A percentile compares a stretch with the other conserved stretches of the same genome.
Evolutionary conservation across 2,888 invertebrate genomes (phyloP).

Genomic region (Octodonta nipae): DNA sequence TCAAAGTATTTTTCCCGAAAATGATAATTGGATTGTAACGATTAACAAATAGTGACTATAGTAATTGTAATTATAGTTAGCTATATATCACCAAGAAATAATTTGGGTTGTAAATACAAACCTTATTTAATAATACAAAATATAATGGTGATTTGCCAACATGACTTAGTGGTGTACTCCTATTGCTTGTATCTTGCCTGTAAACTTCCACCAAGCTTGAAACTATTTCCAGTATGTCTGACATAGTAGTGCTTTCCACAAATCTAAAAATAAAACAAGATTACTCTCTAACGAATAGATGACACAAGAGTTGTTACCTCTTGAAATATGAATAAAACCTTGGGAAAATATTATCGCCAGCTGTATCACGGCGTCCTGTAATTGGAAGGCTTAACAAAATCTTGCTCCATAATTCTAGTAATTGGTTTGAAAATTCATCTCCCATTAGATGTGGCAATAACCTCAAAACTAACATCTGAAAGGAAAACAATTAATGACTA

Average conservation of each 20-base stretch:
- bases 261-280: constrained; percentile 22
- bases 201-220: constrained; percentile 28
- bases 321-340: constrained; percentile 46
- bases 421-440: constrained; percentile 36
- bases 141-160: constrained; percentile 31
- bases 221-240: constrained; percentile 29
- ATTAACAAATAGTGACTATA: too few species aligned
- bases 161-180: constrained; percentile 33
- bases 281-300: background rate
- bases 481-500: too few species aligned
- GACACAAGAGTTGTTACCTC: constrained; percentile 33
- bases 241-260: constrained; percentile 29
- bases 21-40: too few species aligned
- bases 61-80: too few species aligned
- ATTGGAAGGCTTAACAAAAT: constrained; percentile 45
- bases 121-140: constrained; percentile 41
- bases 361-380: constrained; percentile 45
- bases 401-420: constrained; percentile 47
- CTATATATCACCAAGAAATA: too few species aligned
- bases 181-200: constrained; percentile 25
- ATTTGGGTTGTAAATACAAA: too few species aligned
- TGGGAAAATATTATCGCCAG: constrained; percentile 38
- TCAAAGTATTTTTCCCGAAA: too few species aligned
- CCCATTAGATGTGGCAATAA: constrained; percentile 47
- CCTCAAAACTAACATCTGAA: constrained; percentile 52